Conservation (phyloP, 1,140 invertebrate species). For the Ips nitidus region DNA sequence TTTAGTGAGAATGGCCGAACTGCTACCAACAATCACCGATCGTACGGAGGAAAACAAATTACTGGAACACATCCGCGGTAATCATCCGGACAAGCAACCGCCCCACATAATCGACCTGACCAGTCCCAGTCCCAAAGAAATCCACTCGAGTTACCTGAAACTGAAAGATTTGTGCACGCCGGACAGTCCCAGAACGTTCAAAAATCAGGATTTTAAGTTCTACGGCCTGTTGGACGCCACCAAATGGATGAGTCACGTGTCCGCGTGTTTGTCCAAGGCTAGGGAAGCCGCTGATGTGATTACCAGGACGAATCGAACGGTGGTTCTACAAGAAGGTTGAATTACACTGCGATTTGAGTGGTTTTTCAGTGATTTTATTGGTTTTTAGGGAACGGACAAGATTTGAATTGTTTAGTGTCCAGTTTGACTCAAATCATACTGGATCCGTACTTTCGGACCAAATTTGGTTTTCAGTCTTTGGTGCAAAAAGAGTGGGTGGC, state of each 20-base stretch:
- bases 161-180: slow-evolving; percentile 55
- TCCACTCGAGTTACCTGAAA: slow-evolving; percentile 60
- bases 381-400: slow-evolving; percentile 74
- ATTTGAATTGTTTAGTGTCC: slow-evolving; percentile 85
- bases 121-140: slow-evolving; percentile 66
- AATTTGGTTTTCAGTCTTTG: slow-evolving; percentile 87
- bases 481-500: slow-evolving; percentile 95
- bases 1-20: slow-evolving; percentile 77
- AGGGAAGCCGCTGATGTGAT: slow-evolving; percentile 70
- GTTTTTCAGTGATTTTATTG: slow-evolving; percentile 12
- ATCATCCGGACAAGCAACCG: slow-evolving; percentile 63
- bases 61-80: slow-evolving; percentile 72
- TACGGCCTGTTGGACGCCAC: slow-evolving; percentile 76
- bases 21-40: slow-evolving; percentile 66
- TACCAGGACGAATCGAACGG: slow-evolving; percentile 61
- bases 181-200: slow-evolving; percentile 71
- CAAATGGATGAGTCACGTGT: slow-evolving; percentile 80
- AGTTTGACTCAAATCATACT: slow-evolving; percentile 84
- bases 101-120: slow-evolving; percentile 70
- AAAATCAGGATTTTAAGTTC: slow-evolving; percentile 79
- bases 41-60: slow-evolving; percentile 72
- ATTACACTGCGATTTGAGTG: not conserved
- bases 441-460: slow-evolving; percentile 81
- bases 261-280: slow-evolving; percentile 72
- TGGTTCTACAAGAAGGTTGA: slow-evolving; percentile 81